Percentiles rank a stretch among this genome's conserved stretches.
These are phyloP conservation scores for Galbula dea DNA, from an alignment of 2,113 vertebrate genomes.

Conservation along the genomic window DNA sequence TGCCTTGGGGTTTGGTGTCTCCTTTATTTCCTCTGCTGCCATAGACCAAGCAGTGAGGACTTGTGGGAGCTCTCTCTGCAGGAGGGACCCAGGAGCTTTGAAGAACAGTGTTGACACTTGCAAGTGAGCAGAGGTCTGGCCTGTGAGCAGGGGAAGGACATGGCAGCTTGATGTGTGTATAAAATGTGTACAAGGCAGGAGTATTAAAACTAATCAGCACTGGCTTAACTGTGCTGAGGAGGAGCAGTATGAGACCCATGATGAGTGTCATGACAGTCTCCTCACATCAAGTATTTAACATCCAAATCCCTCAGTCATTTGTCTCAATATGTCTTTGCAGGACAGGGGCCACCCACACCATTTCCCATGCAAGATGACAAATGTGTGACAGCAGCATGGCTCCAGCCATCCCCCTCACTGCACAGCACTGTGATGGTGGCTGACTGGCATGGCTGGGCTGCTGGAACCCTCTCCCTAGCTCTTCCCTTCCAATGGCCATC, in stretches of 20 bases:
- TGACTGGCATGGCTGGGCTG: neutral
- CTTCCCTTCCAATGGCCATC: neutral
- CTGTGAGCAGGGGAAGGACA: neutral
- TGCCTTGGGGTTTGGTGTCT: neutral
- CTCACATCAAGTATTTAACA: neutral
- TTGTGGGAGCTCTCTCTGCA: neutral
- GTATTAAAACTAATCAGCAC: neutral
- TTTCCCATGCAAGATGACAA: neutral
- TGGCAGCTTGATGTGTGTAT: neutral
- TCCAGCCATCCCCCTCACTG: neutral
- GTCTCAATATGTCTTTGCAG: neutral
- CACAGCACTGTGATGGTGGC: accelerated
- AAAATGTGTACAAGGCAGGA: neutral
- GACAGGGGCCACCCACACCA: neutral
- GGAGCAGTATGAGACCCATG: neutral
- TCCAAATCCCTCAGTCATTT: neutral
- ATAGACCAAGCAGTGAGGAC: neutral
- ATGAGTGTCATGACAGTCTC: neutral
- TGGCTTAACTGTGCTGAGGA: neutral
- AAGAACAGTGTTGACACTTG: neutral
- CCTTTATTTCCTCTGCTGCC: neutral
- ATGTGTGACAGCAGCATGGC: accelerated
- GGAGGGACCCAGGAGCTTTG: neutral
- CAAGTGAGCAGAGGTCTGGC: neutral
- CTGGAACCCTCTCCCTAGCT: neutral